Base-by-base conservation (phyloP, 2,888 invertebrate species). In the Diaperis boleti region DNA sequence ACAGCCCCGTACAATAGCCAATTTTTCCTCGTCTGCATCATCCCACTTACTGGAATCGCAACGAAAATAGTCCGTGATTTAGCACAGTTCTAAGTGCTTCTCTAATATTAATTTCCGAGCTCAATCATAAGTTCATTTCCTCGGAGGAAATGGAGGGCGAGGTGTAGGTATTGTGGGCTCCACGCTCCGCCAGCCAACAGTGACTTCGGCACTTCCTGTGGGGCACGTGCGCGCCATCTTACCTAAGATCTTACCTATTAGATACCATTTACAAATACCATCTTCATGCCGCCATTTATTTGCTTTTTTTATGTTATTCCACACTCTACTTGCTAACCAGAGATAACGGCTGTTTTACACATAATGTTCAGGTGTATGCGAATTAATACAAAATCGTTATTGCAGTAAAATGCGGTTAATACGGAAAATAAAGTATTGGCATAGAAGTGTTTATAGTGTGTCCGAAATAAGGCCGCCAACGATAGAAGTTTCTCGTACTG, bases 51-150 rank as follows among this genome's bases (percentile, higher is more conserved):
- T 26, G 26, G 11, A 2, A 35, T 7, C 18, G 31, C 17, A 13
- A 35, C 17, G 42, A 31, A 37, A 57, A 45, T 41, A 3, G 20
- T 18, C 22, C 50, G 49, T 59, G 59, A 59, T 59, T 59, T 59
- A 52, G 42, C 52, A 15, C 11, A 37, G 31, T 42, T 37, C 22
- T 69, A 73, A 70, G 67, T 68, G 68, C 69, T 72, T 71, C 67
- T 68, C 69, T 67, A 71, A 72, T 76, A 75, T 76, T 78, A 78
- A 76, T 78, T 77, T 77, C 76, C 76, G 75, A 77, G 76, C 72
- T 73, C 77, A 79, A 76, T 77, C 79, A 79, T 77, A 78, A 79
- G 79, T 78, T 77, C 76, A 78, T 79, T 78, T 78, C 76, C 77
- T 78, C 70, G 60, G 69, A 70, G 72, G 68, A 65, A 66, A 64